Conservation (phyloP, 2,113 vertebrate species). For the Brienomyrus brachyistius region DNA sequence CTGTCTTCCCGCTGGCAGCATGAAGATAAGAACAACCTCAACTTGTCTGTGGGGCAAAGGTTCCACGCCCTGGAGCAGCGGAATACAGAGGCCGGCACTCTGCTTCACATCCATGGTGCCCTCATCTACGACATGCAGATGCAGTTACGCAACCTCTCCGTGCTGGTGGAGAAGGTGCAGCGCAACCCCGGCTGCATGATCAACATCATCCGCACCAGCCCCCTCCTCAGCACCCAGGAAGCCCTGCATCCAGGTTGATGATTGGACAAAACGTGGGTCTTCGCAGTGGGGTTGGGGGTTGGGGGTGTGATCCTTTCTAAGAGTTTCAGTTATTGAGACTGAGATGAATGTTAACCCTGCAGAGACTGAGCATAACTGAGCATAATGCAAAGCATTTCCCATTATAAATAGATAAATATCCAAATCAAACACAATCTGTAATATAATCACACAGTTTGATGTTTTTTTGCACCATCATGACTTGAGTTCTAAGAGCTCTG, state of each 20-base stretch:
- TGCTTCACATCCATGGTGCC: constrained; percentile 72
- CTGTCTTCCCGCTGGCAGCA: constrained; percentile 37
- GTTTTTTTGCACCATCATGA: not conserved
- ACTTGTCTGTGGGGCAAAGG: constrained; percentile 56
- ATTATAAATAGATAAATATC: not conserved
- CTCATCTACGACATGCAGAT: constrained; percentile 70
- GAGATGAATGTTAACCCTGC: not conserved
- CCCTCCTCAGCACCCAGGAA: constrained; percentile 55
- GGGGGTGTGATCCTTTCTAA: not conserved
- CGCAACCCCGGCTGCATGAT: constrained; percentile 56
- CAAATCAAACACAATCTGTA: not conserved
- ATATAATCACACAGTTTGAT: not conserved
- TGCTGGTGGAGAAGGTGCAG: constrained; percentile 58
- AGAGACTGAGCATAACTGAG: not conserved
- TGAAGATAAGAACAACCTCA: constrained; percentile 53
- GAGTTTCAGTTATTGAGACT: not conserved
- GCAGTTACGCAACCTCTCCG: constrained; percentile 70
- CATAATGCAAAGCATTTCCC: not conserved
- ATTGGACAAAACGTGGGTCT: not conserved
- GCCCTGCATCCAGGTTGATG: constrained; percentile 54
- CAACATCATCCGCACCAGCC: constrained; percentile 50
- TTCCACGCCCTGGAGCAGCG: constrained; percentile 67
- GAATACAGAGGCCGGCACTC: constrained; percentile 57
- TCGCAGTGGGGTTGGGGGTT: no score
- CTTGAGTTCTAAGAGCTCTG: not conserved